These are phyloP conservation scores for Macrotus californicus DNA, from an alignment of 2,113 vertebrate genomes.

Conservation along the genomic window DNA sequence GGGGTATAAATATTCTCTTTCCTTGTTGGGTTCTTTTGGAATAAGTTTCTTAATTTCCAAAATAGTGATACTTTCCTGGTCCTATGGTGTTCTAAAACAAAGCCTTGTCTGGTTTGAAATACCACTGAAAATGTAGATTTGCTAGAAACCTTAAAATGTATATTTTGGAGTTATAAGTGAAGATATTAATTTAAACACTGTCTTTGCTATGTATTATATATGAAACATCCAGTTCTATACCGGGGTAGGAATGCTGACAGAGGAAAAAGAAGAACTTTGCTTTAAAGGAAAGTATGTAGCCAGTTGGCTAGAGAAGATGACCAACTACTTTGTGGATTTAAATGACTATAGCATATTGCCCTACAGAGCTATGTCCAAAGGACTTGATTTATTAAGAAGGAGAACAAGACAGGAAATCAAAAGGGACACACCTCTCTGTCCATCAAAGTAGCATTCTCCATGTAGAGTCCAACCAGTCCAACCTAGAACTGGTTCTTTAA, in stretches of 20 bases:
- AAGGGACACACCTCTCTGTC: not conserved
- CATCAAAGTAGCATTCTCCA: conserved; percentile 42
- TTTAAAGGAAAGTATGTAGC: not conserved
- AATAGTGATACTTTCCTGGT: not conserved
- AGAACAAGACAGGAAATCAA: not conserved
- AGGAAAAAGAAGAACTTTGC: not conserved
- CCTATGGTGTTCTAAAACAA: not conserved
- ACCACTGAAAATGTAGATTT: not conserved
- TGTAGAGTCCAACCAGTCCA: not conserved
- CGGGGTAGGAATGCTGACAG: not conserved
- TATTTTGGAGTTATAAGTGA: not conserved
- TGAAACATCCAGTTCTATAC: not conserved
- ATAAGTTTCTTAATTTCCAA: not conserved
- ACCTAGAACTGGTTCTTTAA: conserved; percentile 34
- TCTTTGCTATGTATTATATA: not conserved
- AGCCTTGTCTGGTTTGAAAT: not conserved
- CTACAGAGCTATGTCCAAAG: not conserved
- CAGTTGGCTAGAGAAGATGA: not conserved
- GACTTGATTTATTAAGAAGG: not conserved
- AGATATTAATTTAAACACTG: not conserved
- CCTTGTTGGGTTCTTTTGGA: not conserved
- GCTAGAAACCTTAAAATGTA: not conserved
- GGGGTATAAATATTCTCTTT: not conserved
- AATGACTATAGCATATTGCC: not conserved
- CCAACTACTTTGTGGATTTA: not conserved